phyloP scores from a whole-genome alignment of 2,888 invertebrate genomes.

The Agriopis marginaria region DNA sequence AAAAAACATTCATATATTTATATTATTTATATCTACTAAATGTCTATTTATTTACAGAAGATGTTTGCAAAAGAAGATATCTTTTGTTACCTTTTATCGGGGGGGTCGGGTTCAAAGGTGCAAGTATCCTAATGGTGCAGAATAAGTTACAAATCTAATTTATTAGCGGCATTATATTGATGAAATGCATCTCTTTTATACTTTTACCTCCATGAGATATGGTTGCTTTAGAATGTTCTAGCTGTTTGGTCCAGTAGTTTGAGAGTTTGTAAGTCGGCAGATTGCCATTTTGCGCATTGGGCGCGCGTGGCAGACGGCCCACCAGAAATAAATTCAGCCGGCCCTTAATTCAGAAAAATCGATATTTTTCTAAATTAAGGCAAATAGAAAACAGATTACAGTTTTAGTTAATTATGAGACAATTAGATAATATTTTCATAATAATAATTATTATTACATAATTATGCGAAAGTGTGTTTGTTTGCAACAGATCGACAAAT shows the following conservation, averaged over 20 bases:
- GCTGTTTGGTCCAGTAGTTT: slow-evolving; percentile 17
- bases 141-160: slow-evolving; percentile 57
- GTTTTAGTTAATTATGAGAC: too few species aligned
- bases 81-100: not conserved
- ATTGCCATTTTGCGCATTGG: too few species aligned
- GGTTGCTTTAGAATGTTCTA: slow-evolving; percentile 25
- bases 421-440: too few species aligned
- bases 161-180: slow-evolving; percentile 60
- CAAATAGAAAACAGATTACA: too few species aligned
- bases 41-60: not conserved
- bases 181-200: slow-evolving; percentile 59
- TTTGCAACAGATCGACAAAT: too few species aligned
- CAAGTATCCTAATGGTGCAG: slow-evolving; percentile 31
- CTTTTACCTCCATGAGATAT: slow-evolving; percentile 30
- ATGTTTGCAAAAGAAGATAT: not conserved
- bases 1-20: not conserved
- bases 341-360: too few species aligned
- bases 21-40: not conserved
- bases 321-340: too few species aligned
- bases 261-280: too few species aligned
- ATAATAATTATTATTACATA: too few species aligned
- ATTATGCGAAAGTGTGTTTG: too few species aligned
- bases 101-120: slow-evolving; percentile 34
- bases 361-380: too few species aligned
- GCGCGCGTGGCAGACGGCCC: too few species aligned